These are phyloP conservation scores for Sisyra nigra DNA, from an alignment of 2,888 invertebrate genomes.

Conservation along the genomic window DNA sequence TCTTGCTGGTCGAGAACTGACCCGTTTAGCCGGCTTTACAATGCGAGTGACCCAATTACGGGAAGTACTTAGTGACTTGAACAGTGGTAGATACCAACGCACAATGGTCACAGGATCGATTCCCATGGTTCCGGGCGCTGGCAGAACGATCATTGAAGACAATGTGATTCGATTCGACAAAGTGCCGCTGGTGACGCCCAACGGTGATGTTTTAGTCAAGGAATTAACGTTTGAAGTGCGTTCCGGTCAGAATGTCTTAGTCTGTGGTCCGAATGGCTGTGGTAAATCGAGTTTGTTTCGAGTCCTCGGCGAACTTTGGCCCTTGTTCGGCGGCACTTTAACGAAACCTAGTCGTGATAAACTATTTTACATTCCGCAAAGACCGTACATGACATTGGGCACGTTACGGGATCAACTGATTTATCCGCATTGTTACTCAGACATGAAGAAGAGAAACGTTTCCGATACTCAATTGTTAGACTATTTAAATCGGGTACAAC, in stretches of 20 bases:
- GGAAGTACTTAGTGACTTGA: conserved; percentile 67
- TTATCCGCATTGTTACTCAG: conserved; percentile 82
- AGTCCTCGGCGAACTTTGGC: conserved; percentile 95
- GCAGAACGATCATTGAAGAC: conserved; percentile 67
- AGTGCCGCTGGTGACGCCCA: conserved; percentile 93
- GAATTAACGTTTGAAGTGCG: conserved; percentile 77
- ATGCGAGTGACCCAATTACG: conserved; percentile 81
- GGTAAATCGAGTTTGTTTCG: conserved; percentile 96
- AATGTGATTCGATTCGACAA: conserved; percentile 80
- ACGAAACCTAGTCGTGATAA: conserved; percentile 93
- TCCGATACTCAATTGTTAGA: conserved; percentile 61
- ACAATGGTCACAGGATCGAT: conserved; percentile 43
- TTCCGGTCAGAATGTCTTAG: conserved; percentile 92
- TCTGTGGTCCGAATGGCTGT: conserved; percentile 97
- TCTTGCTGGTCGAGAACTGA: conserved; percentile 87
- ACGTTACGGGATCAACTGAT: conserved; percentile 80
- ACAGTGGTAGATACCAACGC: conserved; percentile 52
- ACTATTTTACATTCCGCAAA: conserved; percentile 92
- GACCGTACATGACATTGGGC: conserved; percentile 97
- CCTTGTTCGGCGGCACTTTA: conserved; percentile 81
- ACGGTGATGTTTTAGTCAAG: conserved; percentile 85
- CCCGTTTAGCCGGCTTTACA: conserved; percentile 87
- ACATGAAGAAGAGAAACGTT: conserved; percentile 63
- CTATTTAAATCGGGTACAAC: conserved; percentile 67
- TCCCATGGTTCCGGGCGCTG: conserved; percentile 47